Evolutionary conservation across 2,888 invertebrate genomes (phyloP), one percentile per base, ranked within the genome.

Genomic region (Lymantria dispar): DNA sequence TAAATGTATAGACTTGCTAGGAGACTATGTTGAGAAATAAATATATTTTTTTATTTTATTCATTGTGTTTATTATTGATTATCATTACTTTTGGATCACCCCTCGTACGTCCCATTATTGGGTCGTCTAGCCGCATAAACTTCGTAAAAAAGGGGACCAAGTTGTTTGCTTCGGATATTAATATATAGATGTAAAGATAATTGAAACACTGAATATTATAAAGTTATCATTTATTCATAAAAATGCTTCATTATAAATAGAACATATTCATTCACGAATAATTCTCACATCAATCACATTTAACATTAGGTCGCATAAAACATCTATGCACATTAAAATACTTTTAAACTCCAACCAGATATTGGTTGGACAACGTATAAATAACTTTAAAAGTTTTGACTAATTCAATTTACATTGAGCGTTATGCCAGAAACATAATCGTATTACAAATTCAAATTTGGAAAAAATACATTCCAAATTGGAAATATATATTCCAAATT

Each of bases 231-330:
- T 85, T 86, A 85, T 87, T 88, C 80, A 80, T 81, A 80, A 83
- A 88, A 88, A 88, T 87, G 84, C 83, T 77, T 87, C 78, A 78
- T 81, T 87, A 85, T 89, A 89, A 89, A 90, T 87, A 84, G 74
- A 83, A 85, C 78, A 77, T 80, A 83, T 68, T 65, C 67, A 68
- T 67, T 53, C 63, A 55, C 57, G 52, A 59, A 65, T 52, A 56
- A 62, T 55, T 82, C 79, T 81, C 83, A 84, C 69, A 66, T 78
- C 74, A 62, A 50, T 64, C 57, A 49, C 56, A 65, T 54, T 62
- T 70, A 72, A 72, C 68, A 71, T 78, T 78, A 82, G 70, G 65
- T 78, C 75, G 64, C 67, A 65, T 70, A 67, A 3, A 3, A 22
- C 2, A 68, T 70, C 72, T 65, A 73, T 70, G 62, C 65, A 72